Conservation (phyloP, 2,797 vertebrate species). For the Oryzias sinensis region DNA sequence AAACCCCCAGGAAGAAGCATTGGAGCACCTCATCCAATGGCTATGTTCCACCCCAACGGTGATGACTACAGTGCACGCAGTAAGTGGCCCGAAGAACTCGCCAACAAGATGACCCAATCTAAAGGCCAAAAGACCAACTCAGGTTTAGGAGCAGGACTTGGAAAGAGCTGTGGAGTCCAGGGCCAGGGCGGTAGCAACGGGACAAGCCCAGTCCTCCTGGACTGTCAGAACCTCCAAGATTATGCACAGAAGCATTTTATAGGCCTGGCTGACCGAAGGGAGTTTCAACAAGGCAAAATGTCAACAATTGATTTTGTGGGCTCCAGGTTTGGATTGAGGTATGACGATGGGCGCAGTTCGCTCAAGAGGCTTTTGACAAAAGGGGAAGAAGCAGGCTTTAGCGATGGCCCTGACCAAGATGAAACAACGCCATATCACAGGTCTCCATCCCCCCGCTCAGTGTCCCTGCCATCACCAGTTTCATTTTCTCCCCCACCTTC, state of each 20-base stretch:
- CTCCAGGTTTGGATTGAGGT: constrained; percentile 60
- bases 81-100: constrained; percentile 86
- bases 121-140: constrained; percentile 77
- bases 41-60: constrained; percentile 71
- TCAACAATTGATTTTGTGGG: constrained; percentile 81
- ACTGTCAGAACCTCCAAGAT: constrained; percentile 79
- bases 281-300: constrained; percentile 83
- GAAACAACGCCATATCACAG: constrained; percentile 62
- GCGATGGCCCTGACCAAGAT: constrained; percentile 57
- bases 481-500: constrained; percentile 80
- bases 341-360: constrained; percentile 70
- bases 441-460: constrained; percentile 68
- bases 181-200: constrained; percentile 65
- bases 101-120: constrained; percentile 82
- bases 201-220: constrained; percentile 69
- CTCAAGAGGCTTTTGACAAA: constrained; percentile 79
- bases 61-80: constrained; percentile 85
- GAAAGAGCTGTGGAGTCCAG: constrained; percentile 55
- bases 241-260: constrained; percentile 72
- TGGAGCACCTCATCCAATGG: constrained; percentile 52
- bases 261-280: constrained; percentile 72
- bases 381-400: constrained; percentile 60
- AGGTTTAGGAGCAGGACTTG: constrained; percentile 65
- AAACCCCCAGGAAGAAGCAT: constrained; percentile 72
- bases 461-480: constrained; percentile 71